Evolutionary conservation across 2,113 vertebrate species (phyloP).

Genomic region (Paralichthys olivaceus): DNA sequence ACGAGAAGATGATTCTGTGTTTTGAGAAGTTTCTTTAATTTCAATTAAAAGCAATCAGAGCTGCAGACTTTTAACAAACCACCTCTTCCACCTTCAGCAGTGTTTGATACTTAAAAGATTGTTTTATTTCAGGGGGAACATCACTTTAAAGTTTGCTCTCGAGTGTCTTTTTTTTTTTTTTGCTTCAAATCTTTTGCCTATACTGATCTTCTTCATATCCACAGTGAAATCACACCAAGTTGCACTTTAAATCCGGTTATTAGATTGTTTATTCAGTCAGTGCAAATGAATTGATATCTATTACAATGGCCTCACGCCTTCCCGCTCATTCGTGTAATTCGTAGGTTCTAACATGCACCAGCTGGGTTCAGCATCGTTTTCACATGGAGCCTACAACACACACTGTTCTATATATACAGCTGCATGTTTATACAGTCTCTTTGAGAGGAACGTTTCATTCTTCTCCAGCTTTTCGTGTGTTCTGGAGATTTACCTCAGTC

Average conservation of each 20-base stretch:
- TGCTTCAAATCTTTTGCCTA: conserved; percentile 21
- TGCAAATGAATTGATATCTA: conserved; percentile 4
- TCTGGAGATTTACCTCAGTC: conserved; percentile 57
- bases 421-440: conserved; percentile 33
- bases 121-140: not conserved
- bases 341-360: not conserved
- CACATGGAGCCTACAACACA: not conserved
- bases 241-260: conserved; percentile 56
- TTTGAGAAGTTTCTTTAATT: too few relatives aligned
- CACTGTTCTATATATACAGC: not conserved
- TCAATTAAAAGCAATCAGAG: not conserved
- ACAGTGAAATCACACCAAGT: conserved; percentile 17
- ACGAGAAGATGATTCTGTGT: too few relatives aligned
- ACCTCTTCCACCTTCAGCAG: too few relatives aligned
- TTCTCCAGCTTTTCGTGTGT: conserved; percentile 20
- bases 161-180: conserved; percentile 1
- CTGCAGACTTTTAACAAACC: not conserved
- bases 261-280: not conserved
- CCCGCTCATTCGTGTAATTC: not conserved
- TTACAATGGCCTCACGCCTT: not conserved
- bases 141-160: conserved; percentile 10
- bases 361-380: conserved; percentile 4
- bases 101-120: conserved; percentile 8
- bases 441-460: conserved; percentile 9
- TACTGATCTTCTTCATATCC: not conserved